Evolutionary conservation across 2,888 invertebrate species (phyloP).

Genomic region (Oithona nana): DNA sequence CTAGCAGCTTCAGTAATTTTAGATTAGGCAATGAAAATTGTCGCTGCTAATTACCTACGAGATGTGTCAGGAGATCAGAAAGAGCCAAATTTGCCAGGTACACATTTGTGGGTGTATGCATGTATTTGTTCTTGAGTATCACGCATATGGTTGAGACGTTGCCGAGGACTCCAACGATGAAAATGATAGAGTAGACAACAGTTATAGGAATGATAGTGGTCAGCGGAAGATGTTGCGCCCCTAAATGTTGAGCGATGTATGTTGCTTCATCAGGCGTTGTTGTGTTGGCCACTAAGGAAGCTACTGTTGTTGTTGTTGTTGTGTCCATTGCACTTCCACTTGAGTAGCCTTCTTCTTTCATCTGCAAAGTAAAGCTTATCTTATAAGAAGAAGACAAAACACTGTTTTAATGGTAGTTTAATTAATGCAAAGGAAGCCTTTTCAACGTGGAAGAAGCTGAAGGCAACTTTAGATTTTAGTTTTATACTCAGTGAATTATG

Average conservation of each 20-base stretch:
- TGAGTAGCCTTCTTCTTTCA: background rate
- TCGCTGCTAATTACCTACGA: slow-evolving; percentile 37
- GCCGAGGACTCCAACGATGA: slow-evolving; percentile 52
- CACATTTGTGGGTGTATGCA: slow-evolving; percentile 69
- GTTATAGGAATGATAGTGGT: slow-evolving; percentile 39
- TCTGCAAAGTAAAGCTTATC: no score
- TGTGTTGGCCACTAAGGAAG: no score
- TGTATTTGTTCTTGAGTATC: slow-evolving; percentile 50
- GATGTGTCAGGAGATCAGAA: slow-evolving; percentile 54
- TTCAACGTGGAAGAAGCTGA: no score
- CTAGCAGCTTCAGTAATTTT: background rate
- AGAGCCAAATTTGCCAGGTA: slow-evolving; percentile 60
- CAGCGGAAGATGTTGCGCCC: background rate
- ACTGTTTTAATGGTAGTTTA: no score
- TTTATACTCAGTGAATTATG: no score
- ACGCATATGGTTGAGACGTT: slow-evolving; percentile 60
- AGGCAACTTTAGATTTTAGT: no score
- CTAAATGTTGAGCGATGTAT: background rate
- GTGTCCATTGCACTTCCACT: no score
- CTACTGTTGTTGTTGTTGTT: background rate
- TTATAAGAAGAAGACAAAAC: no score
- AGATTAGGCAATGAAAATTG: background rate
- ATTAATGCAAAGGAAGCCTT: no score
- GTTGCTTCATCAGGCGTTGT: background rate
- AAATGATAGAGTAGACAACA: slow-evolving; percentile 45